phyloP scores from a whole-genome alignment of 2,888 invertebrate genomes.

The Euproctis similis region DNA sequence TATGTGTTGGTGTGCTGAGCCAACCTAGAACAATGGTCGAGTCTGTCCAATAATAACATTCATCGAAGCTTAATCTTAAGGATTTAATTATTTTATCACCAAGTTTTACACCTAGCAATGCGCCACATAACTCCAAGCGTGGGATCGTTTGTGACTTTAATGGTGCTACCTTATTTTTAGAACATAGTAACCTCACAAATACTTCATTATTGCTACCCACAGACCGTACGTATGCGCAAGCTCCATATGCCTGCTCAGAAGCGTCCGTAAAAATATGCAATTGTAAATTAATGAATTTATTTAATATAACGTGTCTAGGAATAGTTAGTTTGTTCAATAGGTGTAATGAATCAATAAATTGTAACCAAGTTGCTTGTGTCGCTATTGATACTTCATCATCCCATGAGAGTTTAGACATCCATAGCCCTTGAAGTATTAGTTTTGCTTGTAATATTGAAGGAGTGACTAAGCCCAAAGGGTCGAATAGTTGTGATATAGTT shows the following conservation, averaged over 20 bases:
- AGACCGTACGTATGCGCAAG: background rate
- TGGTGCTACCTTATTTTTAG: constrained; percentile 1
- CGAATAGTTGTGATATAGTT: background rate
- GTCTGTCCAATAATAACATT: constrained; percentile 1
- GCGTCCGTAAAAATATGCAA: background rate
- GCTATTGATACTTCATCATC: background rate
- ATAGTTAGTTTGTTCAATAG: background rate
- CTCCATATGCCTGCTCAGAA: background rate
- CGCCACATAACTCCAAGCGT: background rate
- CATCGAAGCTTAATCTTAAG: background rate
- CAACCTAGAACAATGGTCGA: constrained; percentile 2
- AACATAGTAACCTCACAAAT: background rate
- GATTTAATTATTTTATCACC: background rate
- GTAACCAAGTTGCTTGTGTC: background rate
- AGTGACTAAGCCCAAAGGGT: background rate
- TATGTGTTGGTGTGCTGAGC: background rate
- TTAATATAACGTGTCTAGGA: background rate
- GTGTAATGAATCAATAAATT: background rate
- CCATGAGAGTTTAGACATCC: constrained; percentile 1
- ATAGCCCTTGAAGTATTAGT: background rate
- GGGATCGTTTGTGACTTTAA: background rate
- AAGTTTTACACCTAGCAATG: background rate
- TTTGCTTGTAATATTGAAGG: background rate
- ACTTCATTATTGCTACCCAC: background rate
- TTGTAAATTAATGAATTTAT: background rate